phyloP scores from a whole-genome alignment of 1,140 invertebrate species.

The Cydia splendana region DNA sequence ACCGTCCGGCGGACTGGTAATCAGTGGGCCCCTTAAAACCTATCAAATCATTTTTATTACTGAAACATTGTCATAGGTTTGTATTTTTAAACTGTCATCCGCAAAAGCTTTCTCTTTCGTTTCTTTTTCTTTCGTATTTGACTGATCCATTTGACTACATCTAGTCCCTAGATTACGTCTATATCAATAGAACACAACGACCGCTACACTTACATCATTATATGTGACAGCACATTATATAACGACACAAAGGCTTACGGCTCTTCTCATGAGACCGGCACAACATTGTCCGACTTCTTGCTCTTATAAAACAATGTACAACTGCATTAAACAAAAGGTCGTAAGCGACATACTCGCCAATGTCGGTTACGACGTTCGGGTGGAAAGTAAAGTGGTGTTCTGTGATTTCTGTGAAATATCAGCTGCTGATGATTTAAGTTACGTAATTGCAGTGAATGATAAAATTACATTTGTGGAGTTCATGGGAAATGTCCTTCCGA shows the following conservation, averaged over 20 bases:
- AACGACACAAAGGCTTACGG: conserved; percentile 16
- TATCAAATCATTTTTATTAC: too few relatives aligned
- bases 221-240: conserved; percentile 18
- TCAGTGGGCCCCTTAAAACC: too few relatives aligned
- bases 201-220: not conserved
- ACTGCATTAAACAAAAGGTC: not conserved
- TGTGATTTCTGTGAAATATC: conserved; percentile 17
- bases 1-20: too few relatives aligned
- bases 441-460: not conserved
- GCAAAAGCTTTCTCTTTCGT: too few relatives aligned
- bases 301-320: conserved; percentile 14
- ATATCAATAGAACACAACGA: not conserved
- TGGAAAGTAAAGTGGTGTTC: not conserved
- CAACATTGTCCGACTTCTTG: conserved; percentile 15
- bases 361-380: not conserved
- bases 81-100: too few relatives aligned
- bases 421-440: conserved; percentile 14
- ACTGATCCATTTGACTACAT: too few relatives aligned
- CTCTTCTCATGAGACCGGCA: conserved; percentile 14
- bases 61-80: too few relatives aligned
- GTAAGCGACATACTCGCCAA: not conserved
- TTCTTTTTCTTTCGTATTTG: too few relatives aligned
- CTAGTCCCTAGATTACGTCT: not conserved
- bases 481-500: conserved; percentile 16
- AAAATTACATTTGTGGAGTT: conserved; percentile 13